A percentile compares a stretch with the other conserved stretches of the same genome.
Evolutionary conservation across 2,888 invertebrate genomes (phyloP).

Genomic region (Disparrhopalites patrizii): DNA sequence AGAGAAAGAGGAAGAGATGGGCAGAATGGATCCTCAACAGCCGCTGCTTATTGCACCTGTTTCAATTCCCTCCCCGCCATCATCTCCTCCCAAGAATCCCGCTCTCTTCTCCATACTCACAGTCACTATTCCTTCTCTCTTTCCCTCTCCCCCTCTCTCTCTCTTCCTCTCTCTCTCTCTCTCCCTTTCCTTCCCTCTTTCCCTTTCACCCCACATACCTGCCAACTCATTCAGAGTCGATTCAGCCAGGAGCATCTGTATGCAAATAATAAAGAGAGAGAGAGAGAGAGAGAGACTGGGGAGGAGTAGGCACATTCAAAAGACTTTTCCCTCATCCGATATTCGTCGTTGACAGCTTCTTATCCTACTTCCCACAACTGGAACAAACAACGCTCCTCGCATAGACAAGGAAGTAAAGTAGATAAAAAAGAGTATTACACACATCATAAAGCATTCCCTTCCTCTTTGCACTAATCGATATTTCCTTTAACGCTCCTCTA

Average conservation of each 20-base stretch:
- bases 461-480: slow-evolving; percentile 44
- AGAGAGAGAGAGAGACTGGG: background rate
- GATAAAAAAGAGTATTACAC: slow-evolving; percentile 39
- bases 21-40: slow-evolving; percentile 9
- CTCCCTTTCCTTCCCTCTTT: background rate
- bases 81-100: background rate
- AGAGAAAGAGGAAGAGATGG: no score
- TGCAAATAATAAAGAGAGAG: no score
- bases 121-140: background rate
- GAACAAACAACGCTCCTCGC: no score
- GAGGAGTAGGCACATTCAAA: background rate
- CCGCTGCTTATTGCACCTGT: background rate
- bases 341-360: no score
- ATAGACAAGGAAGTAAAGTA: slow-evolving; percentile 27
- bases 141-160: background rate
- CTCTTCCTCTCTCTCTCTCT: background rate
- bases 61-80: background rate
- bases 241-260: no score
- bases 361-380: no score
- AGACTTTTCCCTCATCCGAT: background rate
- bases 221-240: background rate
- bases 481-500: slow-evolving; percentile 15
- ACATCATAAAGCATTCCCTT: slow-evolving; percentile 45
- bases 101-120: background rate
- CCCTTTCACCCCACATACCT: background rate